These are phyloP conservation scores for Mythimna ferrago DNA, from an alignment of 2,888 invertebrate species.

Conservation along the genomic window DNA sequence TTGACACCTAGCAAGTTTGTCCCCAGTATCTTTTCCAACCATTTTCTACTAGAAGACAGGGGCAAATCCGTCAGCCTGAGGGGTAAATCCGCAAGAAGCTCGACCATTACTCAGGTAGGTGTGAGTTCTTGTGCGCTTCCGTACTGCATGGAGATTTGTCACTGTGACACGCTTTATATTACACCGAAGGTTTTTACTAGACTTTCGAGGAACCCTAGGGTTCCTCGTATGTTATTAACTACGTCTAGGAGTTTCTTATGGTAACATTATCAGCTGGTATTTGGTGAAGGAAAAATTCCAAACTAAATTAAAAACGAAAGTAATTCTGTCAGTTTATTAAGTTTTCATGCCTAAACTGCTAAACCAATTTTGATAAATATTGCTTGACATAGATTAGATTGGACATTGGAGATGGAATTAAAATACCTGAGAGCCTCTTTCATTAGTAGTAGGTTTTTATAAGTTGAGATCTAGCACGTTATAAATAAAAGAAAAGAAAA, in stretches of 20 bases:
- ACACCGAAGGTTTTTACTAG: slow-evolving; percentile 17
- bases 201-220: slow-evolving; percentile 1
- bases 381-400: background rate
- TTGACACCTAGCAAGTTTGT: slow-evolving; percentile 10
- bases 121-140: slow-evolving; percentile 43
- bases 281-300: background rate
- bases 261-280: background rate
- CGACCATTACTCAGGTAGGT: slow-evolving; percentile 58
- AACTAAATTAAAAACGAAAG: background rate
- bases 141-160: slow-evolving; percentile 54
- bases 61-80: slow-evolving; percentile 35
- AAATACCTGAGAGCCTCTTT: too few relatives aligned
- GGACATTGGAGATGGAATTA: background rate
- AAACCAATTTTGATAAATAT: background rate
- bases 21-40: slow-evolving; percentile 14
- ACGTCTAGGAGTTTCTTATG: background rate
- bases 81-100: slow-evolving; percentile 57
- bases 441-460: too few relatives aligned
- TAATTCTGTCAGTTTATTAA: too few relatives aligned
- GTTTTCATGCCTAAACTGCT: too few relatives aligned
- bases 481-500: too few relatives aligned
- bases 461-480: too few relatives aligned
- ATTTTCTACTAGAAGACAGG: slow-evolving; percentile 39
- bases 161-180: slow-evolving; percentile 49
- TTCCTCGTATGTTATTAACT: background rate